Conservation (phyloP, 2,113 vertebrate species). For the Myiopsitta monachus region DNA sequence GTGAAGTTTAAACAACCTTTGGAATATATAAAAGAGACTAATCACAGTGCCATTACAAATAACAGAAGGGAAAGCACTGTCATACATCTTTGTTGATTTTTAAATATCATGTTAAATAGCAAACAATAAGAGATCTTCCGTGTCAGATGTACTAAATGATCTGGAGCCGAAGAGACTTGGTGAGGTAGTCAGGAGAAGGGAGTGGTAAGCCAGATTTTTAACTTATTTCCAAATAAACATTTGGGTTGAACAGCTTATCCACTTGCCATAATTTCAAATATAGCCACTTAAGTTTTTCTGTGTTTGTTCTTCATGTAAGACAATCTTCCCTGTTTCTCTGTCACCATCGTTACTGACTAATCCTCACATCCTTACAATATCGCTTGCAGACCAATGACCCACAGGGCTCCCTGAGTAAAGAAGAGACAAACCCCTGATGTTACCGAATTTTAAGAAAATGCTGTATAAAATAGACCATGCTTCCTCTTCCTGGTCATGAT, state of each 20-base stretch:
- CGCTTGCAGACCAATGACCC: background rate
- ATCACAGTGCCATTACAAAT: background rate
- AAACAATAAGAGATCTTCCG: background rate
- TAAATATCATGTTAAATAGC: background rate
- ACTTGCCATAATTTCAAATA: background rate
- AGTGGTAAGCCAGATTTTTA: background rate
- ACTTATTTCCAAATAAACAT: background rate
- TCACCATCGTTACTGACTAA: background rate
- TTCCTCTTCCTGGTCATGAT: background rate
- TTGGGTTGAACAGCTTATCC: background rate
- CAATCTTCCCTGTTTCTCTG: background rate
- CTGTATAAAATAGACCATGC: background rate
- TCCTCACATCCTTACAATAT: background rate
- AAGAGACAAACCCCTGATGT: background rate
- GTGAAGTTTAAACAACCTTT: slow-evolving; percentile 33
- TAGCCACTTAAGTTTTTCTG: background rate
- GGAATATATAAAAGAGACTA: background rate
- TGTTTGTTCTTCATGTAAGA: background rate
- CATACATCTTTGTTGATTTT: slow-evolving; percentile 31
- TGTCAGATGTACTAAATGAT: background rate
- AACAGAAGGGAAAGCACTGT: slow-evolving; percentile 29
- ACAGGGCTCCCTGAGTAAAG: background rate
- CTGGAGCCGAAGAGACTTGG: background rate
- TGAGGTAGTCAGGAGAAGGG: background rate
- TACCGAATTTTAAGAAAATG: background rate